Conservation (phyloP, 2,113 vertebrate genomes). For the Cinclus mexicanus region DNA sequence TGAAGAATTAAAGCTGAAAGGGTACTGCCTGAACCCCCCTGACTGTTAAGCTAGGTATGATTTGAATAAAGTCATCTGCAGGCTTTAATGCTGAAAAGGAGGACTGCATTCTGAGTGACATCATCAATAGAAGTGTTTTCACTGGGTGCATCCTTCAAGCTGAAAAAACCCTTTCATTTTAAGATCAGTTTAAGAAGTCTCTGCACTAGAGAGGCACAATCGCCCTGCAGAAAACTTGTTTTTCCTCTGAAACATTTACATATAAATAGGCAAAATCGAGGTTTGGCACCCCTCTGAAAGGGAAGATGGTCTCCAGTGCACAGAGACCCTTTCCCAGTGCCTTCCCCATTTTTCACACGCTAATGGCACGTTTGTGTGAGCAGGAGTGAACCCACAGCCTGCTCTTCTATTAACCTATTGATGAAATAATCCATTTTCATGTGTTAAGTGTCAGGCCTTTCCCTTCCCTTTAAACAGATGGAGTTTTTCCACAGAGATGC, state of each 20-base stretch:
- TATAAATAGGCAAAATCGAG: constrained; percentile 70
- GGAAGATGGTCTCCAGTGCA: neutral
- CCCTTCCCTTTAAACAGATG: constrained; percentile 63
- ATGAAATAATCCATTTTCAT: constrained; percentile 76
- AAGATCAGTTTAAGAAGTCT: neutral
- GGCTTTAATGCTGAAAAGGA: neutral
- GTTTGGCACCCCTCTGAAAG: neutral
- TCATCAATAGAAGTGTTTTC: neutral
- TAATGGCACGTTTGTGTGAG: constrained; percentile 21
- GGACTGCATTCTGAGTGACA: neutral
- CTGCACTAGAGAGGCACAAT: neutral
- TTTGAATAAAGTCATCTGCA: neutral
- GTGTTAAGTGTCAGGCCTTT: constrained; percentile 48
- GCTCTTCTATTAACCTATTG: constrained; percentile 78
- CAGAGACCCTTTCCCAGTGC: neutral
- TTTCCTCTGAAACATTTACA: constrained; percentile 69
- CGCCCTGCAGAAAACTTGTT: constrained; percentile 4
- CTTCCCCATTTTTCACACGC: constrained; percentile 63
- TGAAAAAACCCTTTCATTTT: neutral
- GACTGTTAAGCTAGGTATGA: neutral
- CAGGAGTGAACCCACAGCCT: constrained; percentile 48
- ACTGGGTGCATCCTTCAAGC: neutral
- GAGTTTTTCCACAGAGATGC: neutral
- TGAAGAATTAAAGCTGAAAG: neutral
- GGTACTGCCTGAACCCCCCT: neutral